Conservation (phyloP, 2,888 invertebrate species). For the Tipula vernalis region DNA sequence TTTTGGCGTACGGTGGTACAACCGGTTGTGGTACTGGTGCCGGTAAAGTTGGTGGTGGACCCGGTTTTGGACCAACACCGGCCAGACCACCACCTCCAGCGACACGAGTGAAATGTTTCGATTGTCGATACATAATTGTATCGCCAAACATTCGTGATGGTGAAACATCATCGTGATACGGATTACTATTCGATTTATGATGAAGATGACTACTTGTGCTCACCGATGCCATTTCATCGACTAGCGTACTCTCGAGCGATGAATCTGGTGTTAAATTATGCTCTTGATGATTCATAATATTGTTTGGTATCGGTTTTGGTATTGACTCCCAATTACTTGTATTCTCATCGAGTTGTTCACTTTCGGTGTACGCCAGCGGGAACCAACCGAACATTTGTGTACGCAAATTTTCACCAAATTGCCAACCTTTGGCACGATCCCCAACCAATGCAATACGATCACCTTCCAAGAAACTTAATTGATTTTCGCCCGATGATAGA, state of each 20-base stretch:
- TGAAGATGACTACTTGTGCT: constrained; percentile 16
- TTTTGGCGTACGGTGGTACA: constrained; percentile 28
- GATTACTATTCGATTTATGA: constrained; percentile 25
- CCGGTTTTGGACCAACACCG: constrained; percentile 40
- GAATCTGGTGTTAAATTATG: constrained; percentile 19
- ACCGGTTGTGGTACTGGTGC: constrained; percentile 54
- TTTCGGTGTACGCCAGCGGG: constrained; percentile 86
- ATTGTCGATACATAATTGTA: constrained; percentile 43
- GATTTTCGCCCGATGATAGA: constrained; percentile 78
- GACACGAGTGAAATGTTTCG: constrained; percentile 37
- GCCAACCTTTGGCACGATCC: constrained; percentile 89
- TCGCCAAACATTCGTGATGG: constrained; percentile 63
- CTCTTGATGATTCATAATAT: constrained; percentile 13
- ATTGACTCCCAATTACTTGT: background rate
- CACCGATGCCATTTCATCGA: constrained; percentile 16
- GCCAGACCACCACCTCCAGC: constrained; percentile 38
- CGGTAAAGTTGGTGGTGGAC: constrained; percentile 59
- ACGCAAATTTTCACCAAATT: constrained; percentile 87
- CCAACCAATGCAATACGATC: constrained; percentile 81
- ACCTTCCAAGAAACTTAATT: constrained; percentile 82
- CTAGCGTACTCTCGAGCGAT: constrained; percentile 16
- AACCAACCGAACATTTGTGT: constrained; percentile 94
- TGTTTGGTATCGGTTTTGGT: background rate
- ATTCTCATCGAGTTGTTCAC: constrained; percentile 41
- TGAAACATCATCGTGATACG: constrained; percentile 33